phyloP scores from a whole-genome alignment of 2,888 invertebrate species.

The Portevinia maculata region DNA sequence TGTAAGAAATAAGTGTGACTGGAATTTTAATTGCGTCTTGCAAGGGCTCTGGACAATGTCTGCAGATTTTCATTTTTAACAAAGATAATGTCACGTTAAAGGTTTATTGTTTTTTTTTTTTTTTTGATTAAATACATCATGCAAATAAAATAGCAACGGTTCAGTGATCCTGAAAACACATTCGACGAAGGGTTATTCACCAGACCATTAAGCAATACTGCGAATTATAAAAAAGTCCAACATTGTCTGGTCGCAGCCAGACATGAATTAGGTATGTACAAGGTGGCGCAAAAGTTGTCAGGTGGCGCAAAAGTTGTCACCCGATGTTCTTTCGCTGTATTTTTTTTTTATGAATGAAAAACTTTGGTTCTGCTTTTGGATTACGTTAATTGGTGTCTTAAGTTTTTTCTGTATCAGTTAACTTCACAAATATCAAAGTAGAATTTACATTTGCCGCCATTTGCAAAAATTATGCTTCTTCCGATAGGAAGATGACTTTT shows the following conservation, averaged over 20 bases:
- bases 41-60: constrained; percentile 40
- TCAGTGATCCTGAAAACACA: constrained; percentile 45
- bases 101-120: too few species aligned
- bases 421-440: too few species aligned
- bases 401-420: too few species aligned
- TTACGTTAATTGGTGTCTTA: too few species aligned
- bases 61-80: constrained; percentile 5
- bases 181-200: constrained; percentile 39
- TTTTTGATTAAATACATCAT: constrained; percentile 1
- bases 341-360: too few species aligned
- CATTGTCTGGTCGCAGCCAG: background rate
- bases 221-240: constrained; percentile 13
- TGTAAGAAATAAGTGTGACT: constrained; percentile 21
- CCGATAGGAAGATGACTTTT: too few species aligned
- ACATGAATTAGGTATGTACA: background rate
- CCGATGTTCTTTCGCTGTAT: too few species aligned
- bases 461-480: too few species aligned
- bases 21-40: constrained; percentile 43
- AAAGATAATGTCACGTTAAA: background rate
- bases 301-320: too few species aligned
- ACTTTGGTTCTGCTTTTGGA: too few species aligned
- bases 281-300: too few species aligned
- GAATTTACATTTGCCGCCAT: too few species aligned
- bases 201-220: constrained; percentile 49
- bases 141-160: constrained; percentile 34